A percentile compares a stretch with the other conserved stretches of the same genome.
Evolutionary conservation across 35 echinoderm and acorn worm species (phyloP).

Genomic region (Hemicentrotus pulcherrimus): DNA sequence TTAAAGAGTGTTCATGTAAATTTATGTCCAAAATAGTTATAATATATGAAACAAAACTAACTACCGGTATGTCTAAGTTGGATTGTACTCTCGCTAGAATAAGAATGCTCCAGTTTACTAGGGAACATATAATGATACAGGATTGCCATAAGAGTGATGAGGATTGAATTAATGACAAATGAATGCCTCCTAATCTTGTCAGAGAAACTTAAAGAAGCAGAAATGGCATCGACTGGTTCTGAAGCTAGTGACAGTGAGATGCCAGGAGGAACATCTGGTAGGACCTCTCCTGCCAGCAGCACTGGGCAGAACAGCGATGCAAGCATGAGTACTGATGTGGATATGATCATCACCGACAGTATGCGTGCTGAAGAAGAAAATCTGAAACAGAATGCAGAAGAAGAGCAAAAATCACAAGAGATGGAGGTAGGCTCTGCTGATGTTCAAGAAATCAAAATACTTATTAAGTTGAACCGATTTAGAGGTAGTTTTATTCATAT

Average conservation of each 20-base stretch:
- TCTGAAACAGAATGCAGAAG: constrained; percentile 46
- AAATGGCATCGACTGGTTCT: constrained; percentile 38
- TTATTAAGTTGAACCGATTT: too few relatives aligned
- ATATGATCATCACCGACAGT: constrained; percentile 59
- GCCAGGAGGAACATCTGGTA: constrained; percentile 35
- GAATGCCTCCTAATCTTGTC: neutral
- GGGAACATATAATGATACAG: too few relatives aligned
- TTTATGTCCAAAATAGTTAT: too few relatives aligned
- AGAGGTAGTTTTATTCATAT: too few relatives aligned
- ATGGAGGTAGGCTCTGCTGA: constrained; percentile 46
- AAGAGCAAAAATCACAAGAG: constrained; percentile 66
- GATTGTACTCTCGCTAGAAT: too few relatives aligned
- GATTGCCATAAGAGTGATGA: too few relatives aligned
- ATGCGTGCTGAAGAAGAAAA: constrained; percentile 73
- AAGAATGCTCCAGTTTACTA: too few relatives aligned
- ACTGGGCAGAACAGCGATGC: constrained; percentile 39
- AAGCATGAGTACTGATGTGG: neutral
- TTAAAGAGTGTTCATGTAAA: too few relatives aligned
- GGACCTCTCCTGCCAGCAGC: constrained; percentile 41
- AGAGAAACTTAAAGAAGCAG: constrained; percentile 27
- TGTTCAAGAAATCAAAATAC: too few relatives aligned
- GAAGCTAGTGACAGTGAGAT: constrained; percentile 15
- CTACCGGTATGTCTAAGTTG: too few relatives aligned
- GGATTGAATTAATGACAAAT: too few relatives aligned
- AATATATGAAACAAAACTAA: too few relatives aligned